Base-by-base conservation (phyloP, 2,888 invertebrate genomes). In the Drosophila colorata region DNA sequence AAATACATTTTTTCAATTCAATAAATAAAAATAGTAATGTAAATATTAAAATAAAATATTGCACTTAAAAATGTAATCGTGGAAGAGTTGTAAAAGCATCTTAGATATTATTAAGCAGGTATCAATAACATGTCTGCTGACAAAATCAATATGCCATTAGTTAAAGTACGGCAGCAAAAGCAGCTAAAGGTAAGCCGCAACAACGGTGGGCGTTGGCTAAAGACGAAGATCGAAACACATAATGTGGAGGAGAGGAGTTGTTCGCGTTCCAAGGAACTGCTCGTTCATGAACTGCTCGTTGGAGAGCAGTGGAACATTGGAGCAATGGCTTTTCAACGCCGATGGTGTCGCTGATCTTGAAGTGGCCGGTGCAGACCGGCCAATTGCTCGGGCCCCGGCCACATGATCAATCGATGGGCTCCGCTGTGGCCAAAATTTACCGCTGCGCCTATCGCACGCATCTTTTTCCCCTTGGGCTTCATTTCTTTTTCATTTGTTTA, bases 311-410 rank as follows among this genome's bases (percentile, higher is more conserved):
- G 71, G 61, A 59, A 46, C 46, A 64, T 14, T 79, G 83, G 68
- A 63, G 80, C 76, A 53, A 69, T 81, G 60, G 67, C 67, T 74
- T 85, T 88, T 85, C 85, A 85, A 88, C 85, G 81, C 85, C 79
- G 88, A 85, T 85, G 88, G 85, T 85, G 85, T 87, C 60, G 87
- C 81, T 69, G 85, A 85, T 85, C 56, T 49, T 43, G 51, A 33
- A 53, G 67, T 47, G 40, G 41, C 14, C 37, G 37, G 41, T 63
- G 37, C 58, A 58, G 23, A 20, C 31, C 11, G 41, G n/a, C 46
- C 37, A 25, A 25, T 25, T 25, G 25, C 28, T 9, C 28, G 9
- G 28, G 28, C 56, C 58, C 18, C 38, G 14, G 40, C 41, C 60
- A 65, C 61, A 69, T 82, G 85, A 87, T 87, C 86, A 74, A 77